Conservation (phyloP, 2,113 vertebrate species). For the Pontoporia blainvillei region DNA sequence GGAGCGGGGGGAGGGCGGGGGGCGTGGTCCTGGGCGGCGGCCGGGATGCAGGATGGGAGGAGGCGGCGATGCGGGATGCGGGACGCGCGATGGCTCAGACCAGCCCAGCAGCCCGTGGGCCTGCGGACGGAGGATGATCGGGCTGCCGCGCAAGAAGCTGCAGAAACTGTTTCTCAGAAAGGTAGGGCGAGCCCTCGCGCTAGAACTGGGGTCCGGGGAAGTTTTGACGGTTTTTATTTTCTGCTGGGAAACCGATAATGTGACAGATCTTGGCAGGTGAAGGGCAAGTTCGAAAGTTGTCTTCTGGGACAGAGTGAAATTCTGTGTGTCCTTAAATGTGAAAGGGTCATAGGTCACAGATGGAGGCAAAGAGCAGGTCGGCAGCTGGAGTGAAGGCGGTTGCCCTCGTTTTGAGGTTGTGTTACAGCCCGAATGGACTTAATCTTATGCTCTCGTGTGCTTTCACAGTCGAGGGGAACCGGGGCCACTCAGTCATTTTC, state of each 20-base stretch:
- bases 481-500: accelerated
- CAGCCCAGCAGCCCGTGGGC: not conserved
- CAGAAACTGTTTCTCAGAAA: conserved; percentile 79
- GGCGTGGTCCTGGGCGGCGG: not conserved
- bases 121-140: conserved; percentile 69
- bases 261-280: accelerated
- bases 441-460: not conserved
- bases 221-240: accelerated
- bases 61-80: not conserved
- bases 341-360: accelerated
- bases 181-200: conserved; percentile 50
- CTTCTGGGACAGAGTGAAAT: not conserved
- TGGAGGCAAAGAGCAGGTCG: accelerated
- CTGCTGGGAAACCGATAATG: accelerated
- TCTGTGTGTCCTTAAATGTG: accelerated
- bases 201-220: accelerated
- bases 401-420: not conserved
- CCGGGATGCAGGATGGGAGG: not conserved
- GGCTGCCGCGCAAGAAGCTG: conserved; percentile 70
- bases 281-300: not conserved
- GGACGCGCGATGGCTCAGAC: conserved; percentile 58
- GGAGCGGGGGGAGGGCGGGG: no score
- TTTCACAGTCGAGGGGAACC: not conserved
- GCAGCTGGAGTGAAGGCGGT: not conserved
- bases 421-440: not conserved